Base-by-base conservation (phyloP, 2,888 invertebrate species). In the Tigriopus californicus region DNA sequence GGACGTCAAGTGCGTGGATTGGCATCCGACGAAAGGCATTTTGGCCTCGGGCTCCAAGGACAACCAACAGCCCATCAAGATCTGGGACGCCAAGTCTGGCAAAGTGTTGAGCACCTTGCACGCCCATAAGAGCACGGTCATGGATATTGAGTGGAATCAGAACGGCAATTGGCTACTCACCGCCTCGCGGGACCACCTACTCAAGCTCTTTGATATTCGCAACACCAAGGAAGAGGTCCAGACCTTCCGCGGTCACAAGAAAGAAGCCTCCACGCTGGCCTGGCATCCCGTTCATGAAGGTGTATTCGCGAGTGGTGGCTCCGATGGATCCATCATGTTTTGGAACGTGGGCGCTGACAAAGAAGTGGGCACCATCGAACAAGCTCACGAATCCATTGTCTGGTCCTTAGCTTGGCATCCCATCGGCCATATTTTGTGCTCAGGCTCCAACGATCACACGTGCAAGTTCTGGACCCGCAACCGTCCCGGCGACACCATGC, bases 331-430 rank as follows among this genome's bases (percentile, higher is more conserved):
- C 12, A 89, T 99, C 67, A 79, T 97, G 68, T 99, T 97, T 72
- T 99, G 98, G 98, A 85, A 92, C 75, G 95, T 95, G 65, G 95
- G 88, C 1, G 88, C 89, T 64, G 97, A 97, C 69, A 95, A 95
- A 71, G 97, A 98, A 77, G 89, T 98, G 42, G 97, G 97, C 18
- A 83, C 87, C 18, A 92, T 98, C 68, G 97, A 98, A 75, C 88
- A 92, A 67, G 98, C 98, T 2, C 98, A 99, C 73, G 98, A 99
- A 71, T 92, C 91, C 68, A 94, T 95, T 69, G 94, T 98, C 3
- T 99, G 98, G 98, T 90, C 92, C 13, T 77, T 98, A 69, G 92
- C 94, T 40, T 99, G 98, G 98, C 98, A 99, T 77, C 98, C 98
- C 0, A 75, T 98, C 18, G 98, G 98, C 1, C 98, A 99, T 68